Percentiles rank a stretch among this genome's conserved stretches.
Conservation (phyloP, 2,888 invertebrate species). For the Bellardia pandia region DNA sequence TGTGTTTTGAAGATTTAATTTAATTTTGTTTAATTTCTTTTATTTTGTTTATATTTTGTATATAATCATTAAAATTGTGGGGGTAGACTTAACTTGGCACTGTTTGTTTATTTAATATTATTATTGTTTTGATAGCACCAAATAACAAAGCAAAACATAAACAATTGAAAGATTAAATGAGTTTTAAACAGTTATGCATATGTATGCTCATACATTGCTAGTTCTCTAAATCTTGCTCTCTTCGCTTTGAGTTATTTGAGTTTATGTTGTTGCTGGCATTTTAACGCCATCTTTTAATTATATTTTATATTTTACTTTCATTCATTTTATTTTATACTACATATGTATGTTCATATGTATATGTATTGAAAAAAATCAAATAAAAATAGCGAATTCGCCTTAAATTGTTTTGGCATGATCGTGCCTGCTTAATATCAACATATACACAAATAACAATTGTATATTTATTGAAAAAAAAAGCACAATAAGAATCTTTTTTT, state of each 20-base stretch:
- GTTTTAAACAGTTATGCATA: neutral
- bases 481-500: too few species aligned
- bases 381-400: constrained; percentile 21
- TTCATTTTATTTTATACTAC: too few species aligned
- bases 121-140: constrained; percentile 13
- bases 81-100: neutral
- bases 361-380: neutral
- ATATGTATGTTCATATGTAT: too few species aligned
- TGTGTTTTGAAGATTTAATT: neutral
- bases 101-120: neutral
- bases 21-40: neutral
- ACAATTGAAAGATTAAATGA: neutral
- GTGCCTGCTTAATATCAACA: neutral
- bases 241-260: constrained; percentile 14
- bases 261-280: neutral
- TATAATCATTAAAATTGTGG: constrained; percentile 9
- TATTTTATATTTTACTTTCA: too few species aligned
- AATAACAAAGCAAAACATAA: constrained; percentile 19
- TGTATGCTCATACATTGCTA: too few species aligned
- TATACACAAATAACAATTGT: neutral
- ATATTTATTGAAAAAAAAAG: neutral
- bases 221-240: neutral
- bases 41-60: neutral
- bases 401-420: constrained; percentile 1
- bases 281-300: neutral